Evolutionary conservation across 2,797 vertebrate species (phyloP), one percentile per base, ranked within the genome.

Genomic region (Sciurus carolinensis): DNA sequence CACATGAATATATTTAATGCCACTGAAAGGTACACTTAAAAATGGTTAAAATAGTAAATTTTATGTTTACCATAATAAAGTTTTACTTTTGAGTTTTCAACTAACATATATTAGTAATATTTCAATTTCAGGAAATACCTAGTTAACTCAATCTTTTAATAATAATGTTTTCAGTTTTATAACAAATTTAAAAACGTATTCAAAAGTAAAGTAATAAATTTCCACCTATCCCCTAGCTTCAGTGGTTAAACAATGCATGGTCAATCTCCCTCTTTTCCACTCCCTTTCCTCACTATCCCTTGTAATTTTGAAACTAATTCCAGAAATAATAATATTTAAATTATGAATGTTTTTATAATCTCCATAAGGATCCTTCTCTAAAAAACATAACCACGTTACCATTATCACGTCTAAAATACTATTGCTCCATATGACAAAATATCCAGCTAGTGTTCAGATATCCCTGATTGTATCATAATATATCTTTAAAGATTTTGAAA

Each of bases 271-370:
- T 66, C 75, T 94, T 54, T 33, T 44, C 14, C 1, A 36, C n/a
- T 57, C 20, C 75, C 28, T 86, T 89, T 42, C 11, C 22, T 26
- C 2, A 59, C 39, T 86, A 44, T 15, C n/a, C 11, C 30, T 72
- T 69, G 22, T 72, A 71, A 92, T 67, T 83, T 90, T 92, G 47
- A 94, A 90, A 9, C 54, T 59, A 72, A 94, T 79, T 90, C 20
- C 54, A 80, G 42, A 90, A 79, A 26, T 83, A 26, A 89, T 50
- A 57, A 62, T 80, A 75, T 77, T 94, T 90, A 82, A 76, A 89
- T 87, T 85, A 62, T 90, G 54, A 71, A 90, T 76, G 64, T 44
- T 76, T 93, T n/a, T 75, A 22, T 79, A 50, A 75, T 79, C n/a
- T 87, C 42, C 42, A 50, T 80, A 76, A 87, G 62, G 59, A 71